These are phyloP conservation scores for Neodiprion pinetum DNA, from an alignment of 1,140 invertebrate genomes.

Conservation along the genomic window DNA sequence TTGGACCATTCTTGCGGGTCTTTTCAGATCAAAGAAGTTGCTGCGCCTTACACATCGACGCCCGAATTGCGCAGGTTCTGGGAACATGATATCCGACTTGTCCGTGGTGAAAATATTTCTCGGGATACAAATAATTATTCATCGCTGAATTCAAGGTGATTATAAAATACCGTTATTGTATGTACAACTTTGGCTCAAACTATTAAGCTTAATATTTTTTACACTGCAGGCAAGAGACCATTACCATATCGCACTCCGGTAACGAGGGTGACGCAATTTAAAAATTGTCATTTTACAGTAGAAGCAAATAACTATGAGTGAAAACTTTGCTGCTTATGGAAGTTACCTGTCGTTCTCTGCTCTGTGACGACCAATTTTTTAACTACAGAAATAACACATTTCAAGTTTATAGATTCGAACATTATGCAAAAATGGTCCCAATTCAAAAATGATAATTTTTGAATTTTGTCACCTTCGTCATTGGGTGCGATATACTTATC, in stretches of 20 bases:
- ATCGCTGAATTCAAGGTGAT: conserved; percentile 50
- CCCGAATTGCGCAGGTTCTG: conserved; percentile 79
- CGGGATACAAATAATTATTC: conserved; percentile 44
- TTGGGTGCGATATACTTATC: neutral
- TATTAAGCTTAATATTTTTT: too few species aligned
- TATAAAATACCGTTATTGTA: neutral
- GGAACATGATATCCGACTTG: conserved; percentile 79
- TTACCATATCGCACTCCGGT: too few species aligned
- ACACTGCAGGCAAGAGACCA: too few species aligned
- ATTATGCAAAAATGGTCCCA: too few species aligned
- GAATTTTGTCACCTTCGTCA: too few species aligned
- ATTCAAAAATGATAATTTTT: too few species aligned
- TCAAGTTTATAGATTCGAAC: neutral
- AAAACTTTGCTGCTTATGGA: too few species aligned
- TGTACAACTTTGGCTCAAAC: neutral
- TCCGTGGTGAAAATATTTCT: conserved; percentile 67
- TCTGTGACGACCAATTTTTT: neutral
- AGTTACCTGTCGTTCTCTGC: too few species aligned
- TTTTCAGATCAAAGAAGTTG: conserved; percentile 82
- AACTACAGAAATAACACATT: neutral
- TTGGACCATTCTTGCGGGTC: neutral
- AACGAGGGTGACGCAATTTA: neutral
- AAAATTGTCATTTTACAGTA: too few species aligned
- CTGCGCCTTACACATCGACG: conserved; percentile 78
- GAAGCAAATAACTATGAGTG: too few species aligned